Conservation (phyloP, 1,140 invertebrate genomes). For the Muscidifurax raptorellus region DNA sequence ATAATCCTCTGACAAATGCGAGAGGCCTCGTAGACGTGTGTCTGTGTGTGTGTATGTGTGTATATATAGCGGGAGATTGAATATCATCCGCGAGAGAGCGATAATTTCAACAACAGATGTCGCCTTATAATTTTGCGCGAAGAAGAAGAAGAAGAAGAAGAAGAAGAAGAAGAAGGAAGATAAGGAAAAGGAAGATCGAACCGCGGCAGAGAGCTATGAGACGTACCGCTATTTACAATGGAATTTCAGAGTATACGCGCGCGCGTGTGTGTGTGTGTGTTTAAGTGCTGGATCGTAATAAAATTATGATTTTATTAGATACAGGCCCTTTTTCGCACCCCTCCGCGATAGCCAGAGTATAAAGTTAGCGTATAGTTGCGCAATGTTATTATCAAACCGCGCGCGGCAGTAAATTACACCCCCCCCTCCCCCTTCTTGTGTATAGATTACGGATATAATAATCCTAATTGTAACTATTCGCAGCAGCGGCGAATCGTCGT, state of each 20-base stretch:
- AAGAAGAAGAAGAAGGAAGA: neutral
- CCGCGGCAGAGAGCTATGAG: constrained; percentile 4
- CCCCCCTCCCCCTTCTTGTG: too few species aligned
- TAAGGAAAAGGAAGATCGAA: neutral
- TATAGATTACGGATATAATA: too few species aligned
- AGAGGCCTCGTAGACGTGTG: neutral
- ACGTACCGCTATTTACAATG: constrained; percentile 38
- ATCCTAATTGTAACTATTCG: too few species aligned
- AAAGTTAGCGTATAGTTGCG: neutral
- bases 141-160: constrained; percentile 8
- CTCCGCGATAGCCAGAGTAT: neutral
- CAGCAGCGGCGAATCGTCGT: too few species aligned
- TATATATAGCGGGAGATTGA: constrained; percentile 45
- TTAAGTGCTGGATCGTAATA: too few species aligned
- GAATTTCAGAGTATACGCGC: constrained; percentile 20
- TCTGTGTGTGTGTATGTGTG: too few species aligned
- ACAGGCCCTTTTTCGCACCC: neutral
- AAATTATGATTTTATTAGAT: constrained; percentile 48
- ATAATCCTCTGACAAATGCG: constrained; percentile 50
- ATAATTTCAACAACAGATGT: constrained; percentile 52
- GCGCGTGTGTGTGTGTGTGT: neutral
- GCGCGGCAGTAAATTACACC: neutral
- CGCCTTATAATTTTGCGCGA: constrained; percentile 41
- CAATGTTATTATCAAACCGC: neutral
- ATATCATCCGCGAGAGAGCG: constrained; percentile 45